A percentile compares a stretch with the other conserved stretches of the same genome.
phyloP scores from a whole-genome alignment of 2,888 invertebrate species.

The Allacma fusca region DNA sequence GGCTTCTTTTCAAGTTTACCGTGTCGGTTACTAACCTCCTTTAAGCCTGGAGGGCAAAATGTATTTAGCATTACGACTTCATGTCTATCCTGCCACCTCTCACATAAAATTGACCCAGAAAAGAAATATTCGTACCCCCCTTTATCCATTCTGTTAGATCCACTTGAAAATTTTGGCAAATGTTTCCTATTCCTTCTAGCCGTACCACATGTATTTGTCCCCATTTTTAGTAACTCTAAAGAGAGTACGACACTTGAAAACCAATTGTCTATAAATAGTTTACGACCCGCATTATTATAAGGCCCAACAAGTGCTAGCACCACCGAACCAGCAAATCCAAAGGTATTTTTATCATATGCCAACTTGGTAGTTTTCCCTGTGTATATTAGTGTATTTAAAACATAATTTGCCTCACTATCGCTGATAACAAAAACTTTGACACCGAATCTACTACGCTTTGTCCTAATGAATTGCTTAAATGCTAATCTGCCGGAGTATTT shows the following conservation, averaged over 20 bases:
- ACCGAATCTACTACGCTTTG: neutral
- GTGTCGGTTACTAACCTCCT: neutral
- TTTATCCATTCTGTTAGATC: neutral
- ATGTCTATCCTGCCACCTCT: neutral
- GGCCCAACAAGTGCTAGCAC: neutral
- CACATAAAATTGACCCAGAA: neutral
- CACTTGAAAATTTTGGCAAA: neutral
- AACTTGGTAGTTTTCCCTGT: neutral
- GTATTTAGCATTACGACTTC: neutral
- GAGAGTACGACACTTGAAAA: no score
- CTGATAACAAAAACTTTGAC: neutral
- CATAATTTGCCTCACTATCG: neutral
- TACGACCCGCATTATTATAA: neutral
- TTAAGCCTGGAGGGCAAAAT: neutral
- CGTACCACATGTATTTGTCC: neutral
- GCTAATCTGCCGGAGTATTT: neutral
- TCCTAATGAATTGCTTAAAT: conserved; percentile 7
- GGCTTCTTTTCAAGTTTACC: neutral
- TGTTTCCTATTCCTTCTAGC: neutral
- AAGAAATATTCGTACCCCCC: neutral
- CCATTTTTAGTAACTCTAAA: no score
- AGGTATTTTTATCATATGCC: neutral
- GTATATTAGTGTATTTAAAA: neutral
- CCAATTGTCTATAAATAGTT: neutral
- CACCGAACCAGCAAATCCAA: neutral